phyloP scores from a whole-genome alignment of 37 sponge, comb jelly and placozoan genomes.

The Chondrilla cf. caribensis region DNA sequence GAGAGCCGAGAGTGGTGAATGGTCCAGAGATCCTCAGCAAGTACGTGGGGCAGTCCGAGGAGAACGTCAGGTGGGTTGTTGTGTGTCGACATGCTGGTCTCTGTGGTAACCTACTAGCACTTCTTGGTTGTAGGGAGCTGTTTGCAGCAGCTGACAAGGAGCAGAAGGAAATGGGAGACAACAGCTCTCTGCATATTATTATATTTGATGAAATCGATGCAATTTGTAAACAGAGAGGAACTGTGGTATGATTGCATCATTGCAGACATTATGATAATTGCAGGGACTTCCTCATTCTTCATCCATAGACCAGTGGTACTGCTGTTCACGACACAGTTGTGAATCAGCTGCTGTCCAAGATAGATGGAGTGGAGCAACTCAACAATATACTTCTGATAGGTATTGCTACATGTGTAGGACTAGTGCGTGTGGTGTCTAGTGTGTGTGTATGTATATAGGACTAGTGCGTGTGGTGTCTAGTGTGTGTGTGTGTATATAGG shows the following conservation, averaged over 20 bases:
- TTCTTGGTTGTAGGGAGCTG: slow-evolving; percentile 41
- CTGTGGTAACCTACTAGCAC: background rate
- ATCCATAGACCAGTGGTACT: slow-evolving; percentile 67
- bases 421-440: background rate
- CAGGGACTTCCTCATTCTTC: background rate
- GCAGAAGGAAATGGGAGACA: slow-evolving; percentile 84
- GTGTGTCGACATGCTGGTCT: background rate
- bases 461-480: too few relatives aligned
- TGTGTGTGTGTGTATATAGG: too few relatives aligned
- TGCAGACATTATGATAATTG: background rate
- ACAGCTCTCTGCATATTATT: slow-evolving; percentile 97
- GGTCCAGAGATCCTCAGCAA: slow-evolving; percentile 98
- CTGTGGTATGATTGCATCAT: slow-evolving; percentile 41
- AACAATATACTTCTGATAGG: slow-evolving; percentile 99
- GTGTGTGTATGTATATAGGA: background rate
- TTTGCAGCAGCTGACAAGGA: slow-evolving; percentile 97
- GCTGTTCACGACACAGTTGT: slow-evolving; percentile 99
- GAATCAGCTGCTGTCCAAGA: slow-evolving; percentile 96
- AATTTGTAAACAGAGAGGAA: slow-evolving; percentile 95
- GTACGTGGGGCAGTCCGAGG: slow-evolving; percentile 98
- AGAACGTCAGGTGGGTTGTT: slow-evolving; percentile 76
- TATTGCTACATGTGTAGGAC: background rate
- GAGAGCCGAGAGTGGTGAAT: slow-evolving; percentile 92
- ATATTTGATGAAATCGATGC: slow-evolving; percentile 99
- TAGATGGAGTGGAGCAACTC: slow-evolving; percentile 98